Conservation (phyloP, 2,888 invertebrate species). For the Cetonia aurata region DNA sequence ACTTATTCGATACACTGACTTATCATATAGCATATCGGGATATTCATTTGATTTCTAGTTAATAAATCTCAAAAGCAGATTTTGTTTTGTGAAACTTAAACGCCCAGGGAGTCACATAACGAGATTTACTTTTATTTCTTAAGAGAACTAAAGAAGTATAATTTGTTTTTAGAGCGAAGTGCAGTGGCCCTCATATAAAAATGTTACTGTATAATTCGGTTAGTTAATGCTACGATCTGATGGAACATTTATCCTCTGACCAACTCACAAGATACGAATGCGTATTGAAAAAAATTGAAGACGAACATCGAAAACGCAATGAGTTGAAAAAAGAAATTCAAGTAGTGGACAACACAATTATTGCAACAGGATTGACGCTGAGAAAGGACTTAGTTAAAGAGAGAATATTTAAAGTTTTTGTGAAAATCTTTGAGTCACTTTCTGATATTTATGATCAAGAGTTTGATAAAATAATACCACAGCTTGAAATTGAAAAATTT, state of each 20-base stretch:
- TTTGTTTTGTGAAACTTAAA: too few relatives aligned
- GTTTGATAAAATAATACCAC: constrained; percentile 51
- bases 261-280: constrained; percentile 54
- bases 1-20: too few relatives aligned
- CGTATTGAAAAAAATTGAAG: constrained; percentile 58
- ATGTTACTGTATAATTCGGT: too few relatives aligned
- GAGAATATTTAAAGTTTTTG: constrained; percentile 56
- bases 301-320: constrained; percentile 56
- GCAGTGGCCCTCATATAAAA: too few relatives aligned
- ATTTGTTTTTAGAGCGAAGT: too few relatives aligned
- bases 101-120: too few relatives aligned
- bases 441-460: constrained; percentile 57
- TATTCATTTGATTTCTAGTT: too few relatives aligned
- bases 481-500: constrained; percentile 48
- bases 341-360: constrained; percentile 55
- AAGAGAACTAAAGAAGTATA: too few relatives aligned
- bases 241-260: constrained; percentile 38
- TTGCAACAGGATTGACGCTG: constrained; percentile 53
- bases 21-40: too few relatives aligned
- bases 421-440: constrained; percentile 59
- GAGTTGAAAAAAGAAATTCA: constrained; percentile 54
- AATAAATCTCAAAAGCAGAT: too few relatives aligned
- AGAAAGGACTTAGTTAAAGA: constrained; percentile 48
- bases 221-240: background rate
- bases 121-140: too few relatives aligned